Conservation (phyloP, 2,797 vertebrate genomes). For the Cygnus olor region DNA sequence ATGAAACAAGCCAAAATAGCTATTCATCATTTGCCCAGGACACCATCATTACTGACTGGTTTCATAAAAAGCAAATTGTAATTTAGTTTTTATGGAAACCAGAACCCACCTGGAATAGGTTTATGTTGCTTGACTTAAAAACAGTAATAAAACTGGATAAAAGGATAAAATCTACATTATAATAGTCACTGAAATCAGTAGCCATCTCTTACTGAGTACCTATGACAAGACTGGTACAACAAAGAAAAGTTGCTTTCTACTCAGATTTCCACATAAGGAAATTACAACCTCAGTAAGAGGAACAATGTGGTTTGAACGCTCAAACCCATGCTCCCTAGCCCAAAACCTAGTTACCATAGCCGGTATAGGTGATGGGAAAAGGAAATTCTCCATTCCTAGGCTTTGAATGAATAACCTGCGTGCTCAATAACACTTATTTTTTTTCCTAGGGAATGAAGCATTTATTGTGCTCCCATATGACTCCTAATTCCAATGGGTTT, state of each 20-base stretch:
- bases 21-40: neutral
- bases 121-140: neutral
- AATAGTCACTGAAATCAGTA: neutral
- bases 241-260: neutral
- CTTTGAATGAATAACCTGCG: neutral
- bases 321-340: neutral
- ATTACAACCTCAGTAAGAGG: neutral
- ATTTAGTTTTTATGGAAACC: neutral
- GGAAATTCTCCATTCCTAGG: neutral
- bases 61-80: neutral
- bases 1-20: slow-evolving; percentile 1
- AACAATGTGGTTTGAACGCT: neutral
- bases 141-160: neutral
- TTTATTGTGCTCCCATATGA: neutral
- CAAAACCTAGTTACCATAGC: neutral
- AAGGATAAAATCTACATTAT: neutral
- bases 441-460: neutral
- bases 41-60: neutral
- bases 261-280: neutral
- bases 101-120: neutral
- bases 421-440: neutral
- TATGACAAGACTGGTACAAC: neutral
- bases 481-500: neutral
- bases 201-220: neutral
- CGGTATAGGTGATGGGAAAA: neutral